Conservation (phyloP, 2,797 vertebrate genomes). For the Neosilurus hyrtlii region DNA sequence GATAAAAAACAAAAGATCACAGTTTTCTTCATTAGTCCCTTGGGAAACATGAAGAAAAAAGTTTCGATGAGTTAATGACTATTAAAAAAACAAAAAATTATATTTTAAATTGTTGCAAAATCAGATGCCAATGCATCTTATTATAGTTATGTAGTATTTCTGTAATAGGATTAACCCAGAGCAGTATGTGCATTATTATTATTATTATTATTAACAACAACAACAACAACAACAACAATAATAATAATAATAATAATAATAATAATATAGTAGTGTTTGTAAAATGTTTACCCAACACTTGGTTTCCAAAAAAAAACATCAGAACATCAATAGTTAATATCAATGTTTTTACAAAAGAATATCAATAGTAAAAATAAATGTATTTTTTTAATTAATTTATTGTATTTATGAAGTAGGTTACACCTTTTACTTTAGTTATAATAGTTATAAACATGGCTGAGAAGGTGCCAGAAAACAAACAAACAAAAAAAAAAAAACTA, state of each 20-base stretch:
- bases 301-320: not conserved
- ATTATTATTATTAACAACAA: not conserved
- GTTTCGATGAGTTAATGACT: not conserved
- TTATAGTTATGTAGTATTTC: not conserved
- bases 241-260: too few relatives aligned
- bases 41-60: not conserved
- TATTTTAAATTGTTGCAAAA: not conserved
- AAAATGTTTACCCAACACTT: not conserved
- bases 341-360: not conserved
- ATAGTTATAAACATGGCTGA: not conserved
- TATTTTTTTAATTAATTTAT: constrained; percentile 3
- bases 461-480: not conserved
- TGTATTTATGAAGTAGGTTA: not conserved
- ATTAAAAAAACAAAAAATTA: not conserved
- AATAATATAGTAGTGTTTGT: not conserved
- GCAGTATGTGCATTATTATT: not conserved
- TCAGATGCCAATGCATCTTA: not conserved
- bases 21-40: not conserved
- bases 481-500: not conserved
- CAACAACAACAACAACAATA: too few relatives aligned
- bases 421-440: too few relatives aligned
- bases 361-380: not conserved
- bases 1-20: not conserved
- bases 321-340: not conserved
- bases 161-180: not conserved